Percentiles rank a stretch among this genome's conserved stretches.
These are phyloP conservation scores for Rhorus exstirpatorius DNA, from an alignment of 2,888 invertebrate genomes.

Conservation along the genomic window DNA sequence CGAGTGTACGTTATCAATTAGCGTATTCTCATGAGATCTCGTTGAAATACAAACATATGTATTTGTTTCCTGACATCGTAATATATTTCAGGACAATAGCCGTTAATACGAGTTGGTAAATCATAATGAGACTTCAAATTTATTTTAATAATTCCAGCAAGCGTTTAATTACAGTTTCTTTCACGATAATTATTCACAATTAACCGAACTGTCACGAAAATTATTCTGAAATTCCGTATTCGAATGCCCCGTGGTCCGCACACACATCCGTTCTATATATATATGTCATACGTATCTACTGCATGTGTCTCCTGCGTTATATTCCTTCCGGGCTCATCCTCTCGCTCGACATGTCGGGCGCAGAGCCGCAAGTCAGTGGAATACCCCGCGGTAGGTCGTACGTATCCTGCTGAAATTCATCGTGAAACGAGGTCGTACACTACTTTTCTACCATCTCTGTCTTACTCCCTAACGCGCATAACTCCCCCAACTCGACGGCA, in stretches of 20 bases:
- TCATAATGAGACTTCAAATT: too few relatives aligned
- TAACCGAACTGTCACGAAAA: neutral
- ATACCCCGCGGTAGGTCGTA: slow-evolving; percentile 40
- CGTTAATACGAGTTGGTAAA: too few relatives aligned
- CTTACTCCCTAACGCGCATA: neutral
- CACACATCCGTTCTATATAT: too few relatives aligned
- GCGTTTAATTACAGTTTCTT: too few relatives aligned
- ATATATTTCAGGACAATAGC: too few relatives aligned
- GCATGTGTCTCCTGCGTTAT: neutral
- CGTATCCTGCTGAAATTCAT: slow-evolving; percentile 54
- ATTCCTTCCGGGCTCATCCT: slow-evolving; percentile 34
- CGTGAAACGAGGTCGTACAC: slow-evolving; percentile 58
- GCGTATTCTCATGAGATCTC: too few relatives aligned
- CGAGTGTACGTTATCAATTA: too few relatives aligned
- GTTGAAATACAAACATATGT: too few relatives aligned
- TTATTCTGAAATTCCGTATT: slow-evolving; percentile 6
- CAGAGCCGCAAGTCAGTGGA: slow-evolving; percentile 45
- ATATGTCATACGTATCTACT: slow-evolving; percentile 24
- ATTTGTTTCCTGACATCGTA: too few relatives aligned
- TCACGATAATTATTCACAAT: too few relatives aligned
- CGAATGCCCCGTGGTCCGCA: neutral
- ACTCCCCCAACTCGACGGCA: neutral
- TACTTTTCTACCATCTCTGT: neutral
- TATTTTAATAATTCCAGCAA: too few relatives aligned
- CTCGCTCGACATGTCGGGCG: slow-evolving; percentile 31